Conservation (phyloP, 2,888 invertebrate genomes). For the Drosophila incognita region DNA sequence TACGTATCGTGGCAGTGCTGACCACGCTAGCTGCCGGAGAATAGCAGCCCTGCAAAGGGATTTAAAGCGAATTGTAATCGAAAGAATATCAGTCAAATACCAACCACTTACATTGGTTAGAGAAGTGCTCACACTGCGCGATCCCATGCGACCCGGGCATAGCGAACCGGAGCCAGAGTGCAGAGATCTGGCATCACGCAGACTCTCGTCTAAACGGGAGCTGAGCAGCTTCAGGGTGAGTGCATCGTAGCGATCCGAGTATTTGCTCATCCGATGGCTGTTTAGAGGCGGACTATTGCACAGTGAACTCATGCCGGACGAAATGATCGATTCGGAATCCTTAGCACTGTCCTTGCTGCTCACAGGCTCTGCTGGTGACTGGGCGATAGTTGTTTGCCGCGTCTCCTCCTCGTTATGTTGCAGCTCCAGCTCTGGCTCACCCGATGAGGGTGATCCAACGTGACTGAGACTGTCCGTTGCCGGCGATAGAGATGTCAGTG, state of each 20-base stretch:
- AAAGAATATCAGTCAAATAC: background rate
- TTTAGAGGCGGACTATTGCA: slow-evolving; percentile 82
- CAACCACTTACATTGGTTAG: slow-evolving; percentile 81
- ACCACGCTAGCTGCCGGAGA: slow-evolving; percentile 89
- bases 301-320: slow-evolving; percentile 84
- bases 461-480: slow-evolving; percentile 47
- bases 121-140: slow-evolving; percentile 78
- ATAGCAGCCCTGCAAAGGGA: slow-evolving; percentile 88
- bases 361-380: slow-evolving; percentile 42
- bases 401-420: slow-evolving; percentile 29
- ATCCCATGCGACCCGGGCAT: slow-evolving; percentile 70
- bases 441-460: slow-evolving; percentile 65
- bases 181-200: slow-evolving; percentile 77
- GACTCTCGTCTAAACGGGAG: slow-evolving; percentile 75
- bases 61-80: background rate
- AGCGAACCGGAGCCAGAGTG: slow-evolving; percentile 76
- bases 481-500: slow-evolving; percentile 55
- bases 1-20: slow-evolving; percentile 88
- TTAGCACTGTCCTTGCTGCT: slow-evolving; percentile 81
- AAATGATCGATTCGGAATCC: slow-evolving; percentile 82
- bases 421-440: slow-evolving; percentile 51
- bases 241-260: slow-evolving; percentile 83
- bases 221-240: slow-evolving; percentile 78
- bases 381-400: slow-evolving; percentile 11
- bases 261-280: slow-evolving; percentile 78